Conservation (phyloP, 2,797 vertebrate species). For the Triplophysa bombifrons region DNA sequence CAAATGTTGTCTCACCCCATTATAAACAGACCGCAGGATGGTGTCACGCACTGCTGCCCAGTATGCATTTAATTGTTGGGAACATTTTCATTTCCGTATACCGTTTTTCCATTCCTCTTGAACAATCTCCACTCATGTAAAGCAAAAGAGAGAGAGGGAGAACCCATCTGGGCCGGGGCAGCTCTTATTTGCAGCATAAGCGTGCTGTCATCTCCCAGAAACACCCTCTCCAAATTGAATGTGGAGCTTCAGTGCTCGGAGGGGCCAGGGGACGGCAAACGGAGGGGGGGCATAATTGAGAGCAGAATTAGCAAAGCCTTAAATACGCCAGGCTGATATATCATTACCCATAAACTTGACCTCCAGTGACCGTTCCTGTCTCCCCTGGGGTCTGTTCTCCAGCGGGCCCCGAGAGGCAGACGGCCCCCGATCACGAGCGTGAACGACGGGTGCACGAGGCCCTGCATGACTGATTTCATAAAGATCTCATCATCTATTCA, state of each 20-base stretch:
- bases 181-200: constrained; percentile 79
- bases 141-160: constrained; percentile 29
- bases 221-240: constrained; percentile 79
- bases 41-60: constrained; percentile 25
- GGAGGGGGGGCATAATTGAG: constrained; percentile 85
- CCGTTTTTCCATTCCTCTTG: constrained; percentile 2
- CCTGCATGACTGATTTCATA: constrained; percentile 97
- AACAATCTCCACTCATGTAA: constrained; percentile 26
- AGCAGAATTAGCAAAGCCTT: constrained; percentile 91
- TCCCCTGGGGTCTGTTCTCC: constrained; percentile 84
- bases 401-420: constrained; percentile 62
- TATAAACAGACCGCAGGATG: constrained; percentile 8
- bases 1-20: constrained; percentile 15
- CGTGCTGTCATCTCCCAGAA: constrained; percentile 73
- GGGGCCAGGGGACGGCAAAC: constrained; percentile 69
- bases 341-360: constrained; percentile 99
- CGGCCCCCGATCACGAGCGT: constrained; percentile 96
- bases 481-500: constrained; percentile 99
- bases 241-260: constrained; percentile 72
- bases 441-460: background rate
- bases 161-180: constrained; percentile 40
- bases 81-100: constrained; percentile 30
- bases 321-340: constrained; percentile 91
- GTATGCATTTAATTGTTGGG: constrained; percentile 11
- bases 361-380: constrained; percentile 80